Base-by-base conservation (phyloP, 1,140 invertebrate genomes). In the Drosophila pseudoananassae region DNA sequence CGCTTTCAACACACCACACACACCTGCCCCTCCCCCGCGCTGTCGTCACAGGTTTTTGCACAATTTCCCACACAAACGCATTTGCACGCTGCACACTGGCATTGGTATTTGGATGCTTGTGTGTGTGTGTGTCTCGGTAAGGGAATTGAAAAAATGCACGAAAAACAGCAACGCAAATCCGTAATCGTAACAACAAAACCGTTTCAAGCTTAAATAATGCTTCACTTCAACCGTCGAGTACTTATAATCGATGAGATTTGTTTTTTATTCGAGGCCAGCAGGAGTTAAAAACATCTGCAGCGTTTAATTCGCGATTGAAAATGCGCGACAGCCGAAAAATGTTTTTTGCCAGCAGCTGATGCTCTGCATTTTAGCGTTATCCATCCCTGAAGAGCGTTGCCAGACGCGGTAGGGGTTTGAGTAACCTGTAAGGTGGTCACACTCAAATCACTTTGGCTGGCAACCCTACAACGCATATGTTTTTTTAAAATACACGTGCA, bases 11-110 rank as follows among this genome's bases (percentile, higher is more conserved):
- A 80, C 56, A 53, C 49, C 71, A 80, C 56, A 53, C 49, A 51
- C 33, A 17, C 15, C 40, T 15, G n/a, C 31, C 40, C 40, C 33
- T 40, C 36, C 45, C n/a, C 49, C 17, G 27, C 66, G 51, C 64
- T 72, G 66, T 72, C 82, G 82, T 87, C 78, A 88, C 82, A 87
- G 46, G 73, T 81, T 87, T 88, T 88, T 87, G 82, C 82, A 85
- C 82, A 85, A 88, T 88, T 78, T 73, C 77, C 49, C 64, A 58
- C 57, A 54, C 55, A 56, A 53, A 65, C 55, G 50, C 59, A 58
- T 43, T 38, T 45, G 17, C 51, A 43, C 40, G 40, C 47, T 64
- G 66, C 70, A 69, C 65, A 38, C 40, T 7, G 15, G 40, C 40
- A 36, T 33, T 36, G 10, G 33, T 10, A 20, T 20, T 20, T 20